Percentiles rank a stretch among this genome's conserved stretches.
These are phyloP conservation scores for Lutra lutra DNA, from an alignment of 2,797 vertebrate species.

Conservation along the genomic window DNA sequence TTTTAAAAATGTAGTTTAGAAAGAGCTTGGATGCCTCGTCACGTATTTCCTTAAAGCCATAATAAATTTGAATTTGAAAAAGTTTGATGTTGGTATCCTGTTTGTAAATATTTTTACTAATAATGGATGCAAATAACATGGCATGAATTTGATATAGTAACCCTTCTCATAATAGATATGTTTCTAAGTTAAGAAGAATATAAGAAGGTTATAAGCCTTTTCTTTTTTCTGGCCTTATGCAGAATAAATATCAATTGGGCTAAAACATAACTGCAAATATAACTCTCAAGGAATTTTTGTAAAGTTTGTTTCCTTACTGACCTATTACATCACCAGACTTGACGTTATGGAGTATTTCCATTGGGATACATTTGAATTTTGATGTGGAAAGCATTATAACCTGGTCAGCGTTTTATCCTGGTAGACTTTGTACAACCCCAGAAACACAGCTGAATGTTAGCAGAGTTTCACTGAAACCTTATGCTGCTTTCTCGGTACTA, in stretches of 20 bases:
- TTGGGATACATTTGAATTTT: conserved; percentile 6
- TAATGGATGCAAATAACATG: not conserved
- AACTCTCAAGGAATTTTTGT: not conserved
- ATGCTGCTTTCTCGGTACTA: not conserved
- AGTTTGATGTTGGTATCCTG: conserved; percentile 28
- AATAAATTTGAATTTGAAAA: conserved; percentile 52
- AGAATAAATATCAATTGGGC: not conserved
- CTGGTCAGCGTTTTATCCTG: not conserved
- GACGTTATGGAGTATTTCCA: not conserved
- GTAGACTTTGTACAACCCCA: not conserved
- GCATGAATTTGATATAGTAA: conserved; percentile 10
- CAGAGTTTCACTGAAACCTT: not conserved
- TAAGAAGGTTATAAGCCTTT: not conserved
- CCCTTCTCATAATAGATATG: conserved; percentile 67
- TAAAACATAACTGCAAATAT: not conserved
- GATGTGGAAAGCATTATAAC: not conserved
- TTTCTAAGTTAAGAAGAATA: conserved; percentile 63
- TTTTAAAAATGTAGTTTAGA: not conserved
- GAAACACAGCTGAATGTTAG: not conserved
- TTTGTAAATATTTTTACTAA: conserved; percentile 45
- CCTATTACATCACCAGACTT: not conserved
- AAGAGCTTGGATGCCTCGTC: conserved; percentile 29
- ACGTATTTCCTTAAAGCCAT: conserved; percentile 7
- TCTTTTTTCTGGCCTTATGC: not conserved
- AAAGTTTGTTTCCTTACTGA: not conserved